A percentile compares a stretch with the other conserved stretches of the same genome.
phyloP scores from a whole-genome alignment of 2,888 invertebrate species.

The Dugesia japonica region DNA sequence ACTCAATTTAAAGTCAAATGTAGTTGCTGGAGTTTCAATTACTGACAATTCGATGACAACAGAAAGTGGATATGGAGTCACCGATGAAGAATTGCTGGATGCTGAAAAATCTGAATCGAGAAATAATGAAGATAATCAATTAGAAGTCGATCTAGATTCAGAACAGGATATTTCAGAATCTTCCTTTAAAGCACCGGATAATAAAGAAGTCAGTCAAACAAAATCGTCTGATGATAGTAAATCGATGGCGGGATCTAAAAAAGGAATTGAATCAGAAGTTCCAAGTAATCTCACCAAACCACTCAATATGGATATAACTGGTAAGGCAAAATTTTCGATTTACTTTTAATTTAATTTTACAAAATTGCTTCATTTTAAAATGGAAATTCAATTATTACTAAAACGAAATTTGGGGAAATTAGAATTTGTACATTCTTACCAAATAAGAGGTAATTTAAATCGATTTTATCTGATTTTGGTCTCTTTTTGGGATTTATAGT shows the following conservation, averaged over 20 bases:
- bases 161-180: background rate
- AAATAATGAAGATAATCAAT: background rate
- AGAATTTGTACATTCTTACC: background rate
- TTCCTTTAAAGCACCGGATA: background rate
- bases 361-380: background rate
- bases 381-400: background rate
- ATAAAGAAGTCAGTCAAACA: background rate
- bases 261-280: background rate
- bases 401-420: too few relatives aligned
- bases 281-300: background rate
- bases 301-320: background rate
- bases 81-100: slow-evolving; percentile 27
- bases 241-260: background rate
- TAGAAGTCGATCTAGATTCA: background rate
- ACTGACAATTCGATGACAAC: background rate
- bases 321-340: background rate
- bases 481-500: background rate
- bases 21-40: background rate
- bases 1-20: background rate
- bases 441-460: background rate
- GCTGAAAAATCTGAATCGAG: background rate
- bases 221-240: background rate
- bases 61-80: slow-evolving; percentile 24
- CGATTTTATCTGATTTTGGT: background rate
- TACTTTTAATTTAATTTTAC: background rate